Evolutionary conservation across 2,888 invertebrate genomes (phyloP), one percentile per base, ranked within the genome.

Genomic region (Epinotia ramella): DNA sequence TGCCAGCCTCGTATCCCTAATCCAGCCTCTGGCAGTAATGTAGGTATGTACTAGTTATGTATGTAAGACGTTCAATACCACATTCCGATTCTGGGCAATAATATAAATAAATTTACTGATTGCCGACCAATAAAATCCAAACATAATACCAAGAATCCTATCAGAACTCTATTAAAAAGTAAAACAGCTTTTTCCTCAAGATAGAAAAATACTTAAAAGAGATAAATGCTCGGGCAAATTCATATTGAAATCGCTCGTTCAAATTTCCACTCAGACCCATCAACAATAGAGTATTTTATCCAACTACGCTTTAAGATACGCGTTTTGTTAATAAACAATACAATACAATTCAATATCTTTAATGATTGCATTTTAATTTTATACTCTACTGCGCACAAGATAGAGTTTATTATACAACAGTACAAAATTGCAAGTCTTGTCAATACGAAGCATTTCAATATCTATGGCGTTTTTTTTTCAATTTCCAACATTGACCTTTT

Each of bases 371-470:
- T 2, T 53, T 53, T 53, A n/a, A 53, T 53, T 53, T 53, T 53
- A 53, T 6, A n/a, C 53, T 53, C n/a, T 53, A 53, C n/a, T n/a
- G n/a, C 1, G 3, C 53, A n/a, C n/a, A n/a, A 53, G 6, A 12
- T n/a, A 53, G 16, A 4, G n/a, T n/a, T n/a, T 13, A 7, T 16
- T n/a, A 7, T 53, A 7, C 53, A 53, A 53, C 1, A 53, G 6
- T n/a, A 53, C n/a, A 53, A 53, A 53, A 53, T 53, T n/a, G 20
- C 16, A 60, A 62, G 62, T 33, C 7, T 9, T 33, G 7, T 0
- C n/a, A 11, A 62, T 33, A 6, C 33, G 62, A 62, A 62, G n/a
- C 33, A 33, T 62, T 62, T 59, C 33, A 62, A 9, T 62, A 16
- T 33, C 62, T 62, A n/a, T 62, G 33, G 16, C 33, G 20, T 59